Conservation (phyloP, 2,797 vertebrate species). For the Poecilia gillii region DNA sequence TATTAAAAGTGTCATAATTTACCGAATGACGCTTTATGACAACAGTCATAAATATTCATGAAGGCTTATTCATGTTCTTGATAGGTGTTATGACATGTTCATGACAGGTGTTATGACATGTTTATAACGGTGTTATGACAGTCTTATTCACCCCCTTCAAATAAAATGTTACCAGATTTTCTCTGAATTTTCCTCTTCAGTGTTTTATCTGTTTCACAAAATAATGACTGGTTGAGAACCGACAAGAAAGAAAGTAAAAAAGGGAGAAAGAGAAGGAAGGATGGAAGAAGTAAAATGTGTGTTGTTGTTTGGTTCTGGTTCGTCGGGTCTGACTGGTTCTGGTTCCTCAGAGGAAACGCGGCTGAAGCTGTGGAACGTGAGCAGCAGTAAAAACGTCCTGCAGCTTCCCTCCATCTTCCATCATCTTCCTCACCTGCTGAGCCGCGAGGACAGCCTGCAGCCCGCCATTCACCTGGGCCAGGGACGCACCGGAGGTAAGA, state of each 20-base stretch:
- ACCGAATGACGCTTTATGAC: too few species aligned
- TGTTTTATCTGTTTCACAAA: background rate
- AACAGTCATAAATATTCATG: too few species aligned
- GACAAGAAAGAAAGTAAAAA: background rate
- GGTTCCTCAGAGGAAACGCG: slow-evolving; percentile 89
- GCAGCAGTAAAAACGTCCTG: slow-evolving; percentile 92
- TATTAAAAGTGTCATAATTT: too few species aligned
- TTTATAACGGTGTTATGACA: too few species aligned
- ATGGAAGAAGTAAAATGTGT: background rate
- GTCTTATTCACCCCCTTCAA: too few species aligned
- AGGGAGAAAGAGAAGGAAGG: background rate
- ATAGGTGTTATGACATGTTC: too few species aligned
- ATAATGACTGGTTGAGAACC: background rate
- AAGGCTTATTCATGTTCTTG: too few species aligned
- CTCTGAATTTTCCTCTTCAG: background rate
- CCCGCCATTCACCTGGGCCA: slow-evolving; percentile 93
- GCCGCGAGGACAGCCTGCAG: slow-evolving; percentile 94
- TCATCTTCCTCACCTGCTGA: slow-evolving; percentile 96
- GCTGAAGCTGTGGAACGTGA: slow-evolving; percentile 95
- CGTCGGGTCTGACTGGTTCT: slow-evolving; percentile 10
- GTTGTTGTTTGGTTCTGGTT: too few species aligned
- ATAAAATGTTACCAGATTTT: background rate
- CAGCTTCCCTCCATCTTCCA: slow-evolving; percentile 98
- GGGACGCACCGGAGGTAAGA: slow-evolving; percentile 92
- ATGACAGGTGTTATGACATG: too few species aligned